Conservation (phyloP, 1,140 invertebrate species). For the Meloidogyne chitwoodi region DNA sequence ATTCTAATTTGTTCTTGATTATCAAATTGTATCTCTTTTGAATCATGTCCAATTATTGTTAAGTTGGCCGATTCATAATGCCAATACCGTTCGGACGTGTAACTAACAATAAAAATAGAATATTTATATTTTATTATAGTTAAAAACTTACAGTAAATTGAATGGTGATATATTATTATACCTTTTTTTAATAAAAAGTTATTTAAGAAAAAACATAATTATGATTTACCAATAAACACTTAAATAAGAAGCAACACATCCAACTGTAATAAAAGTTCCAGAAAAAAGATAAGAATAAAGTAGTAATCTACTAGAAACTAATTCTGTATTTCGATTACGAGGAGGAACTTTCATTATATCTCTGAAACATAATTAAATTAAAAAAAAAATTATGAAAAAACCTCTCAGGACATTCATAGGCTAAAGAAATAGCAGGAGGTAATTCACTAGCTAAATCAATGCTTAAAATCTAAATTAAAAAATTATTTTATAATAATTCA, state of each 20-base stretch:
- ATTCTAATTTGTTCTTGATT: constrained; percentile 45
- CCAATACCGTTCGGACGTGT: constrained; percentile 55
- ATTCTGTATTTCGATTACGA: constrained; percentile 27
- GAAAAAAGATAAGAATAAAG: constrained; percentile 50
- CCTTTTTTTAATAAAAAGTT: constrained; percentile 35
- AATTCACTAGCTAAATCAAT: constrained; percentile 52
- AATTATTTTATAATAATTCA: background rate
- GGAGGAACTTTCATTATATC: constrained; percentile 52
- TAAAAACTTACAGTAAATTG: constrained; percentile 35
- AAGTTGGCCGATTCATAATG: constrained; percentile 45
- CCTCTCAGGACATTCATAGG: constrained; percentile 61
- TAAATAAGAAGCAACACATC: constrained; percentile 53
- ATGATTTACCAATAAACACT: constrained; percentile 52
- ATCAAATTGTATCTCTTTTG: background rate
- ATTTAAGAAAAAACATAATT: background rate
- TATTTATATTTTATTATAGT: background rate
- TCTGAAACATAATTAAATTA: constrained; percentile 17
- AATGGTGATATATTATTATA: constrained; percentile 49
- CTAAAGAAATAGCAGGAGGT: constrained; percentile 63
- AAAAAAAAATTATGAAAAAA: constrained; percentile 61
- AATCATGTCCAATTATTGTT: constrained; percentile 28
- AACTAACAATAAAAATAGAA: constrained; percentile 8
- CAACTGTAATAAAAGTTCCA: constrained; percentile 52
- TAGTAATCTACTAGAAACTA: constrained; percentile 42
- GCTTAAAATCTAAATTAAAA: constrained; percentile 31